Evolutionary conservation across 2,797 vertebrate species (phyloP).

Genomic region (Phyllotis vaccarum): DNA sequence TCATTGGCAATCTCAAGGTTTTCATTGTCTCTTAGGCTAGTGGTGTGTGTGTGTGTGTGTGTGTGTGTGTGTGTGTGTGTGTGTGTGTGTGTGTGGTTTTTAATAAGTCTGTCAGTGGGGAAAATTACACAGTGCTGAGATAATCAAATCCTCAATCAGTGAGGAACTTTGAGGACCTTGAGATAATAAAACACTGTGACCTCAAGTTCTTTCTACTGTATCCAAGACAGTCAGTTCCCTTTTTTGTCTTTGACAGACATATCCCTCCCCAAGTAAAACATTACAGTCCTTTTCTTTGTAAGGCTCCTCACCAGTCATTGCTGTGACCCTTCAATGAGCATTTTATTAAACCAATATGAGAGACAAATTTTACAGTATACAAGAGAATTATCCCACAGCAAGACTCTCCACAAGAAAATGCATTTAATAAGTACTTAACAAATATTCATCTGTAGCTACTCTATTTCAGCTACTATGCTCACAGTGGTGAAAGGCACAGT

Average conservation of each 20-base stretch:
- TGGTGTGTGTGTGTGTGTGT: not conserved
- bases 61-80: not conserved
- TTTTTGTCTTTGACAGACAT: conserved; percentile 50
- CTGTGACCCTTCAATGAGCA: not conserved
- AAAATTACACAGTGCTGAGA: conserved; percentile 22
- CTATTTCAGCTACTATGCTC: conserved; percentile 10
- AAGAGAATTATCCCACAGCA: too few species aligned
- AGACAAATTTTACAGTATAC: conserved; percentile 20
- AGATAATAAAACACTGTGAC: conserved; percentile 30
- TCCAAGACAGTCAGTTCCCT: not conserved
- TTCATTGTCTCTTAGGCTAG: not conserved
- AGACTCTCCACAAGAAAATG: not conserved
- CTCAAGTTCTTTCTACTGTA: not conserved
- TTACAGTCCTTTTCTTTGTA: not conserved
- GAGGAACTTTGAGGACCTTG: conserved; percentile 42
- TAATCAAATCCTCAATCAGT: conserved; percentile 51
- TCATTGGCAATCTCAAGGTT: conserved; percentile 1
- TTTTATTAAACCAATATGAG: too few species aligned
- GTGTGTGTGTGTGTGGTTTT: not conserved
- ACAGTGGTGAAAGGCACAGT: not conserved
- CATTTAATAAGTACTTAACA: conserved; percentile 37
- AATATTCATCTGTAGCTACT: not conserved
- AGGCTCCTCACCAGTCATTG: not conserved
- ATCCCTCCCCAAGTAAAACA: not conserved
- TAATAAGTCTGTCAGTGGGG: conserved; percentile 27